phyloP scores from a whole-genome alignment of 1,140 invertebrate species.

The Cylas formicarius region DNA sequence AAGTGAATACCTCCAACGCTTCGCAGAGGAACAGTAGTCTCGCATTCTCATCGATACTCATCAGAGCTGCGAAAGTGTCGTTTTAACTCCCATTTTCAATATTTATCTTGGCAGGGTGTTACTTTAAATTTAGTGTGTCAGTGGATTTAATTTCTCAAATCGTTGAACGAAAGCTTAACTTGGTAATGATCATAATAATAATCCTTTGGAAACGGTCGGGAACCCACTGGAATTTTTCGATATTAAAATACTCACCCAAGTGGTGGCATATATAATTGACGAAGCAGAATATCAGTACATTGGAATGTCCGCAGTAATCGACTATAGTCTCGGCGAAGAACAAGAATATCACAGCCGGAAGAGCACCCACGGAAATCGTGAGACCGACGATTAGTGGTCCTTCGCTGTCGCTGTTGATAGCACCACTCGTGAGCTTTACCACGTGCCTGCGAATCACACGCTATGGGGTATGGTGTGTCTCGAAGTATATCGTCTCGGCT shows the following conservation, averaged over 20 bases:
- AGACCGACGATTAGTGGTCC: constrained; percentile 59
- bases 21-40: constrained; percentile 65
- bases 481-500: too few relatives aligned
- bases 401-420: too few relatives aligned
- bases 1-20: constrained; percentile 69
- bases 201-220: constrained; percentile 37
- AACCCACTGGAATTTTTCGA: constrained; percentile 37
- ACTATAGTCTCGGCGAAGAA: constrained; percentile 74
- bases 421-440: constrained; percentile 46
- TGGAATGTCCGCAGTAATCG: constrained; percentile 76
- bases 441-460: constrained; percentile 56
- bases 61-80: constrained; percentile 45
- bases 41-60: constrained; percentile 55
- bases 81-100: too few relatives aligned
- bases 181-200: too few relatives aligned
- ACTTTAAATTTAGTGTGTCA: too few relatives aligned
- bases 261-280: constrained; percentile 71
- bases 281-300: constrained; percentile 72
- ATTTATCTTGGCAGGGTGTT: too few relatives aligned
- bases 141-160: too few relatives aligned
- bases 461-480: too few relatives aligned
- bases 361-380: constrained; percentile 54
- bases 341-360: constrained; percentile 63
- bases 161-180: too few relatives aligned
- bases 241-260: constrained; percentile 45